Evolutionary conservation across 1,140 invertebrate genomes (phyloP), one percentile per base, ranked within the genome.

Genomic region (Neodiprion fabricii): DNA sequence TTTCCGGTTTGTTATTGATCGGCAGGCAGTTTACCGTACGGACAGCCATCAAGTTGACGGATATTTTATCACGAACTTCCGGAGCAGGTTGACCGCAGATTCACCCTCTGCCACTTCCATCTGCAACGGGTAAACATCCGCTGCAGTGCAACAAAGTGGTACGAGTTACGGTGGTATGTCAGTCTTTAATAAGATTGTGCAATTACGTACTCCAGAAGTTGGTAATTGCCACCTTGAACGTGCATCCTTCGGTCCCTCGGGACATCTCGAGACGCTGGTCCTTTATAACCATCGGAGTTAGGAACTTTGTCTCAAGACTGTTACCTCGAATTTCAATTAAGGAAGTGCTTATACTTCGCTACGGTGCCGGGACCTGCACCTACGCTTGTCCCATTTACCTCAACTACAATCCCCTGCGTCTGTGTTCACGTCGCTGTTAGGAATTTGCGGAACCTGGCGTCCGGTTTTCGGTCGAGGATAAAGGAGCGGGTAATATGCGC

Each of bases 201-300:
- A 61, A 61, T 61, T 61, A 61, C 53, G 11, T 61, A 12, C 53
- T 61, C 8, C n/a, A 61, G 53, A 17, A 61, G 53, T 61, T 17
- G n/a, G 53, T 61, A 61, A 61, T 61, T 61, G 53, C 53, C 53
- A 61, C 8, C 53, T 17, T 61, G 8, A 61, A 61, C 53, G 53
- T 61, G 53, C 11, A 61, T 61, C 11, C 3, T 40, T 40, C 11
- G 53, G 7, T 61, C 53, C 53, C 53, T 61, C 11, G n/a, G 53
- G 53, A 61, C n/a, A 61, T 61, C 53, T 61, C 53, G 53, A 61
- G 53, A 61, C 53, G 53, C n/a, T 61, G 53, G 53, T 61, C 53
- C 53, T 61, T 61, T 61, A 61, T 61, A 61, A 61, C 53, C 53
- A 61, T 61, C 53, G 9, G 9, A 61, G 53, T 61, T 61, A 14